Conservation (phyloP, 2,113 vertebrate species). For the Oceanites oceanicus region DNA sequence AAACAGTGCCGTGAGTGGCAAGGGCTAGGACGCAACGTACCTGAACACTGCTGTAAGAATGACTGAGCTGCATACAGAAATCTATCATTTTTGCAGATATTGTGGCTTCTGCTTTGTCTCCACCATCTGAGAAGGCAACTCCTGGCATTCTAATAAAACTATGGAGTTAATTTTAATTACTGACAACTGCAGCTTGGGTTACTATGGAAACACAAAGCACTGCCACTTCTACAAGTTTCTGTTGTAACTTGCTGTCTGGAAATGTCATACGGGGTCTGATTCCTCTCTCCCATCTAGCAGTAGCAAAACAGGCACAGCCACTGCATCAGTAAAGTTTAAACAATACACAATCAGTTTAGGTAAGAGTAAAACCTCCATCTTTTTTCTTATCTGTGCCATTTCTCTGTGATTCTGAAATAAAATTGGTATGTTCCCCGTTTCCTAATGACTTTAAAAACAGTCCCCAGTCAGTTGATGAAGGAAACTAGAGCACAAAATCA, state of each 20-base stretch:
- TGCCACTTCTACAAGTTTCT: slow-evolving; percentile 9
- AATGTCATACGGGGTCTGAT: neutral
- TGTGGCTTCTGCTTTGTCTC: neutral
- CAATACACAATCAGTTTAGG: neutral
- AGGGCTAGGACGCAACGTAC: neutral
- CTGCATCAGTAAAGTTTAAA: neutral
- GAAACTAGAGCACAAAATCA: slow-evolving; percentile 19
- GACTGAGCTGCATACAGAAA: neutral
- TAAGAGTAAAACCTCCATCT: neutral
- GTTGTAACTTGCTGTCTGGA: slow-evolving; percentile 43
- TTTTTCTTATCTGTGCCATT: neutral
- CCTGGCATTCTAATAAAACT: slow-evolving; percentile 34
- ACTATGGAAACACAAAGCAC: slow-evolving; percentile 65
- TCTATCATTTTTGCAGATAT: neutral
- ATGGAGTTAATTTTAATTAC: slow-evolving; percentile 67
- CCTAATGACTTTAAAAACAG: slow-evolving; percentile 30
- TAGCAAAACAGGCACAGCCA: neutral
- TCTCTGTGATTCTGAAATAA: neutral
- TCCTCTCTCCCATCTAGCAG: neutral
- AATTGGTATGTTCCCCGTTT: neutral
- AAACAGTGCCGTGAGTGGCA: neutral
- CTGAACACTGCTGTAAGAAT: neutral
- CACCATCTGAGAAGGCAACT: slow-evolving; percentile 12
- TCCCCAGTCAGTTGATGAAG: neutral
- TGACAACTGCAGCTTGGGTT: slow-evolving; percentile 58